Percentiles rank a stretch among this genome's conserved stretches.
These are phyloP conservation scores for Metridium senile DNA, from an alignment of 92 coral and sea anemone genomes.

Conservation along the genomic window DNA sequence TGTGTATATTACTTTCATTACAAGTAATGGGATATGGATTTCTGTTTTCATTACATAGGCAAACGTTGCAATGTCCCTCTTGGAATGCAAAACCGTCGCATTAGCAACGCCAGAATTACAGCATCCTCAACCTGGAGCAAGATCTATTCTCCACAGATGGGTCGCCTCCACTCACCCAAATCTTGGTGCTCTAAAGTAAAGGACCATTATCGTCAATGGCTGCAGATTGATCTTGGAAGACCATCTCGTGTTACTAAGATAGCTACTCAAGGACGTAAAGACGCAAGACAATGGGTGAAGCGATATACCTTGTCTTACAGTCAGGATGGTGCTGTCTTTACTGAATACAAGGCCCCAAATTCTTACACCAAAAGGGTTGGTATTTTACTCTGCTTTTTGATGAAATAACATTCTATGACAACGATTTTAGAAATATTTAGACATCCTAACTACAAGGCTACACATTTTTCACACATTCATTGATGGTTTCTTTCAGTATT, in stretches of 20 bases:
- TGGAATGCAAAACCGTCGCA: conserved; percentile 36
- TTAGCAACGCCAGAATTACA: conserved; percentile 28
- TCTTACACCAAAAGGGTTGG: conserved; percentile 54
- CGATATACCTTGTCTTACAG: conserved; percentile 43
- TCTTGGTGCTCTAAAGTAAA: conserved; percentile 66
- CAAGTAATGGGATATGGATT: no score
- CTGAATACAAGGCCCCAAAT: conserved; percentile 40
- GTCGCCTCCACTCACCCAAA: conserved; percentile 40
- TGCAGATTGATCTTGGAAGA: conserved; percentile 72
- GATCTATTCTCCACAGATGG: not conserved
- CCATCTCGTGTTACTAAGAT: conserved; percentile 48
- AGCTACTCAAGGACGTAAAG: conserved; percentile 50
- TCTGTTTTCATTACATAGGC: no score
- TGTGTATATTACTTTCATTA: no score
- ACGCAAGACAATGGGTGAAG: conserved; percentile 48
- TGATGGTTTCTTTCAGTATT: conserved; percentile 37
- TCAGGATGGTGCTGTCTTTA: conserved; percentile 51
- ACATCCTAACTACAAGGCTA: no score
- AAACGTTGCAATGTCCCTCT: conserved; percentile 42
- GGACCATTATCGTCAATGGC: conserved; percentile 74
- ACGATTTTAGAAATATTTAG: no score
- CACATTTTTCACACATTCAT: not conserved
- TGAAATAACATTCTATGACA: no score
- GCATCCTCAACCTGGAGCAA: conserved; percentile 20
- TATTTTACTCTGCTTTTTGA: not conserved